Percentiles rank a stretch among this genome's conserved stretches.
phyloP scores from a whole-genome alignment of 1,140 invertebrate genomes.

The Aphaenogaster floridana region DNA sequence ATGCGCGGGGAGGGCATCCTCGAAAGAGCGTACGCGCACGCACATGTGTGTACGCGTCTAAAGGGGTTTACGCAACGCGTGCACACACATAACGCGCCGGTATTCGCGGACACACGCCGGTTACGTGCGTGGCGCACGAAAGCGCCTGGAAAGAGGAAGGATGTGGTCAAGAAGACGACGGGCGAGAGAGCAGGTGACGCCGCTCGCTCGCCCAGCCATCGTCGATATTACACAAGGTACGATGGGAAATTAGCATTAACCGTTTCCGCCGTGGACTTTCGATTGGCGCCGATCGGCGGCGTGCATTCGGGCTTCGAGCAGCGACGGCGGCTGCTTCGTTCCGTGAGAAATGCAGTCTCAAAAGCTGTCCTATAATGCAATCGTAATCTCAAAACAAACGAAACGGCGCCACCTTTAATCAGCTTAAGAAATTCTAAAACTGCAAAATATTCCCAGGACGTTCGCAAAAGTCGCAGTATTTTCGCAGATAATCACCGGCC shows the following conservation, averaged over 20 bases:
- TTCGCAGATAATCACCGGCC: conserved; percentile 3
- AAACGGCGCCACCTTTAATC: background rate
- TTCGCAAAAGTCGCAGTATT: conserved; percentile 1
- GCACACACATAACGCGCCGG: background rate
- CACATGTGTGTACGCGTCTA: background rate
- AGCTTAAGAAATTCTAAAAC: conserved; percentile 12
- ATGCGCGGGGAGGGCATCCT: background rate
- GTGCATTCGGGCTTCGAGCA: background rate
- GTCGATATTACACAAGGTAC: conserved; percentile 57
- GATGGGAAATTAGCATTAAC: conserved; percentile 62
- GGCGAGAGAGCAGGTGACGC: conserved; percentile 74
- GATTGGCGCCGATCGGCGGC: conserved; percentile 23
- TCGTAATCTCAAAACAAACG: background rate
- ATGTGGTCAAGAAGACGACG: conserved; percentile 79
- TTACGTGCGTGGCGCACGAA: conserved; percentile 65
- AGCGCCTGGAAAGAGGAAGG: conserved; percentile 76
- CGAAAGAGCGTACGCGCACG: conserved; percentile 20
- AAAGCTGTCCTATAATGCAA: background rate
- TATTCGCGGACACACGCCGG: background rate
- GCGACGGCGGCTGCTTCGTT: background rate
- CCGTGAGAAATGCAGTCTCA: conserved; percentile 15
- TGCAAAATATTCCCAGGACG: background rate
- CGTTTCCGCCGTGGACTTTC: conserved; percentile 53
- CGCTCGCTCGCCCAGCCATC: conserved; percentile 4
- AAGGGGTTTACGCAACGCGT: conserved; percentile 48